These are phyloP conservation scores for Falco columbarius DNA, from an alignment of 2,797 vertebrate species.

Conservation along the genomic window DNA sequence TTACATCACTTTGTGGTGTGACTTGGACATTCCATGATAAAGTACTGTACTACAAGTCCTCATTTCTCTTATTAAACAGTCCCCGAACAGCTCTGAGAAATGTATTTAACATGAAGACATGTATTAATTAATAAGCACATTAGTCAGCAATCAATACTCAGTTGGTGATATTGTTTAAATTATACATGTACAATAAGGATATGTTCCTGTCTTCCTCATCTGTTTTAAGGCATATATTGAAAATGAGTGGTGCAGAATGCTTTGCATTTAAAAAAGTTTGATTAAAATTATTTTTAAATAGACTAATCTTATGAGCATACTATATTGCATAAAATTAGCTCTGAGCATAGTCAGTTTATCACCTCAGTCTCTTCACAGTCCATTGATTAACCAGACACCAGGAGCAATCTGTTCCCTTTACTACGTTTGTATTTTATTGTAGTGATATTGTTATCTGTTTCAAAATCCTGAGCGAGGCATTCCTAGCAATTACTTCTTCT, in stretches of 20 bases:
- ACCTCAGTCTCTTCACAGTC: conserved; percentile 73
- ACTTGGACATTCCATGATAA: neutral
- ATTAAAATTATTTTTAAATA: conserved; percentile 74
- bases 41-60: neutral
- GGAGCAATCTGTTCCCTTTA: conserved; percentile 34
- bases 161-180: conserved; percentile 63
- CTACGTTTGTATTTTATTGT: neutral
- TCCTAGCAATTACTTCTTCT: conserved; percentile 48
- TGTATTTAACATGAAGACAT: conserved; percentile 45
- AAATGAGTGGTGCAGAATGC: conserved; percentile 54
- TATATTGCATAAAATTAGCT: conserved; percentile 74
- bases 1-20: neutral
- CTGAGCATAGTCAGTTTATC: conserved; percentile 69
- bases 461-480: neutral
- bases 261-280: conserved; percentile 69
- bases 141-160: conserved; percentile 63
- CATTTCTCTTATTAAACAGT: conserved; percentile 47
- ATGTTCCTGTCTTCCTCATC: conserved; percentile 49
- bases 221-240: conserved; percentile 12
- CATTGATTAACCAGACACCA: conserved; percentile 68
- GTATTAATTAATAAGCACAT: conserved; percentile 69
- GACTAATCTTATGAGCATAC: conserved; percentile 69
- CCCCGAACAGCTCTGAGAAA: conserved; percentile 47
- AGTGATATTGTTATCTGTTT: neutral
- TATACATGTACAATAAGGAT: conserved; percentile 40